Evolutionary conservation across 1,140 invertebrate genomes (phyloP).

Genomic region (Brachystomella parvula): DNA sequence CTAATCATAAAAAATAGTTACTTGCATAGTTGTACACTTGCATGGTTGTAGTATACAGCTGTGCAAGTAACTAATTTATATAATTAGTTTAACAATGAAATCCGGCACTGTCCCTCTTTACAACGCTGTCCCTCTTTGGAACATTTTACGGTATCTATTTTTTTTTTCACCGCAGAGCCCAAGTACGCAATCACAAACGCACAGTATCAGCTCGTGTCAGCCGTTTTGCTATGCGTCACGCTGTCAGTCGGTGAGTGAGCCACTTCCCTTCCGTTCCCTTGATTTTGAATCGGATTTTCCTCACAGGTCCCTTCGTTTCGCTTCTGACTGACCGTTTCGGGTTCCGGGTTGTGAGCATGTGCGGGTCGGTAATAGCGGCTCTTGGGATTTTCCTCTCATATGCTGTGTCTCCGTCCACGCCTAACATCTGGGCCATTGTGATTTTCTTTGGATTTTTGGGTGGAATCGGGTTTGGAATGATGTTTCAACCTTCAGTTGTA

Average conservation of each 20-base stretch:
- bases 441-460: constrained; percentile 16
- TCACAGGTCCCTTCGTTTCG: constrained; percentile 15
- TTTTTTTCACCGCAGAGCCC: neutral
- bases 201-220: neutral
- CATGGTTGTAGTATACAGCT: no score
- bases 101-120: no score
- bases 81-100: no score
- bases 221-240: constrained; percentile 12
- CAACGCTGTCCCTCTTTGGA: neutral
- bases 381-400: constrained; percentile 18
- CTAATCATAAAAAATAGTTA: no score
- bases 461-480: constrained; percentile 23
- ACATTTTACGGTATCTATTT: neutral
- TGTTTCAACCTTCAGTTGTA: constrained; percentile 17
- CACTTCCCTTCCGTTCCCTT: neutral
- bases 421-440: constrained; percentile 8
- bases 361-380: constrained; percentile 10
- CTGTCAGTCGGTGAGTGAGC: constrained; percentile 4
- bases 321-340: constrained; percentile 12
- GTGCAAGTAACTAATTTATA: no score
- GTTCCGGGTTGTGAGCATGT: constrained; percentile 18
- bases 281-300: neutral
- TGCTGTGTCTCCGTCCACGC: constrained; percentile 9
- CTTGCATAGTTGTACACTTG: no score
- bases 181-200: constrained; percentile 2